Conservation (phyloP, 2,888 invertebrate species). For the Eupithecia centaureata region DNA sequence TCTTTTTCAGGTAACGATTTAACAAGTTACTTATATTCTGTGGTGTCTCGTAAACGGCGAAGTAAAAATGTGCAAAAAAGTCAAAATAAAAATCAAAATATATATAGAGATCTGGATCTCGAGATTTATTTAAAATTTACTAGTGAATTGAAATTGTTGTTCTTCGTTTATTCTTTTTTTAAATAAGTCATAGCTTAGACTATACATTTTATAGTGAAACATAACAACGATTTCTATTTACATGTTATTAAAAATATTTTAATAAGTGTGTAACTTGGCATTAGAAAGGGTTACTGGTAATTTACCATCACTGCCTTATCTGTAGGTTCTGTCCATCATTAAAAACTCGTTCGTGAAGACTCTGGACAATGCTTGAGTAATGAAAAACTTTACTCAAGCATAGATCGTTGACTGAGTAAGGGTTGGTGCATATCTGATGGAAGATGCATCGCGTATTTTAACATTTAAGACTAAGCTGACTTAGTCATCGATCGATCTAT, state of each 20-base stretch:
- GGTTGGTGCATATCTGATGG: no score
- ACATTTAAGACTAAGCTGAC: no score
- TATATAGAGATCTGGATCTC: conserved; percentile 39
- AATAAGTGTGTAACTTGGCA: conserved; percentile 29
- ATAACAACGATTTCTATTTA: conserved; percentile 40
- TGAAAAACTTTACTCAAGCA: no score
- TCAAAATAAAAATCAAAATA: conserved; percentile 34
- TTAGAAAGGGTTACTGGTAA: no score
- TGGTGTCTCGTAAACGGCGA: conserved; percentile 23
- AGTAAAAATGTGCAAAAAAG: conserved; percentile 24
- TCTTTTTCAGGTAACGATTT: conserved; percentile 27
- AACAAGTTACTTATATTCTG: conserved; percentile 18
- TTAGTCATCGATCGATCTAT: no score
- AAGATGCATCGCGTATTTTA: no score
- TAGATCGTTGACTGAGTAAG: no score
- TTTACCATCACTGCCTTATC: no score
- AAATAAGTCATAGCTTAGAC: neutral
- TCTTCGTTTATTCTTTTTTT: conserved; percentile 25
- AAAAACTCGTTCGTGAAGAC: no score
- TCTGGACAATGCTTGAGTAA: no score
- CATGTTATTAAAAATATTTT: conserved; percentile 30
- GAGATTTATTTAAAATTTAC: conserved; percentile 35
- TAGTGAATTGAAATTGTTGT: conserved; percentile 40
- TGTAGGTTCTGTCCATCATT: no score
- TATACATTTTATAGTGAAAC: conserved; percentile 11